Percentiles rank a stretch among this genome's conserved stretches.
Evolutionary conservation across 2,113 vertebrate species (phyloP).

Genomic region (Chamaea fasciata): DNA sequence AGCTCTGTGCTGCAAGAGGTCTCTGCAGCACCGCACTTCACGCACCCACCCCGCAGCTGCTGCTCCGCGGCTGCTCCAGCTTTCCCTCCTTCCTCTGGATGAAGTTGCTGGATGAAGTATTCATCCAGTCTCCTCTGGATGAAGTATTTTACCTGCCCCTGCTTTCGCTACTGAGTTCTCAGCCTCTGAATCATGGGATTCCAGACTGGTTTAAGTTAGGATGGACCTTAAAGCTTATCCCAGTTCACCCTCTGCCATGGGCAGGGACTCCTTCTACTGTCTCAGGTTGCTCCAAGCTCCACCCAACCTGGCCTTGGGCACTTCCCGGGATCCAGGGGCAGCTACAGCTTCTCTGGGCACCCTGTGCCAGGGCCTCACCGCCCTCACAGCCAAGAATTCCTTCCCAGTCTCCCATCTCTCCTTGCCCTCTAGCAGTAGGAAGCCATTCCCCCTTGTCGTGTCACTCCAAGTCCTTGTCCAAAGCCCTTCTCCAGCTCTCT

Average conservation of each 20-base stretch:
- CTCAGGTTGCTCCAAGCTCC: fast-evolving
- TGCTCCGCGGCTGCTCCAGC: neutral
- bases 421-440: neutral
- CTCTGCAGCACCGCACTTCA: neutral
- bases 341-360: neutral
- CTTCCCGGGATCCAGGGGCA: neutral
- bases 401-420: neutral
- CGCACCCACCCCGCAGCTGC: fast-evolving
- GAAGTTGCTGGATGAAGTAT: too few relatives aligned
- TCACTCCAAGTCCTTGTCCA: neutral
- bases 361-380: neutral
- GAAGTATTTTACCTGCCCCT: fast-evolving
- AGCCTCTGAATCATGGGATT: neutral
- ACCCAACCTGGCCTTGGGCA: fast-evolving
- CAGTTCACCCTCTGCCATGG: fast-evolving
- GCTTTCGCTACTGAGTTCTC: neutral
- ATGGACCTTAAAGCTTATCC: neutral
- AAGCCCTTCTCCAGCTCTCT: neutral
- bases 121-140: neutral
- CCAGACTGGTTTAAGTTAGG: neutral
- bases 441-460: neutral
- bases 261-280: neutral
- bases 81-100: neutral
- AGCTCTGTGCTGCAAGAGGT: constrained; percentile 29
- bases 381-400: fast-evolving